A percentile compares a stretch with the other conserved stretches of the same genome.
Conservation (phyloP, 2,797 vertebrate species). For the Sebastes glaucus region DNA sequence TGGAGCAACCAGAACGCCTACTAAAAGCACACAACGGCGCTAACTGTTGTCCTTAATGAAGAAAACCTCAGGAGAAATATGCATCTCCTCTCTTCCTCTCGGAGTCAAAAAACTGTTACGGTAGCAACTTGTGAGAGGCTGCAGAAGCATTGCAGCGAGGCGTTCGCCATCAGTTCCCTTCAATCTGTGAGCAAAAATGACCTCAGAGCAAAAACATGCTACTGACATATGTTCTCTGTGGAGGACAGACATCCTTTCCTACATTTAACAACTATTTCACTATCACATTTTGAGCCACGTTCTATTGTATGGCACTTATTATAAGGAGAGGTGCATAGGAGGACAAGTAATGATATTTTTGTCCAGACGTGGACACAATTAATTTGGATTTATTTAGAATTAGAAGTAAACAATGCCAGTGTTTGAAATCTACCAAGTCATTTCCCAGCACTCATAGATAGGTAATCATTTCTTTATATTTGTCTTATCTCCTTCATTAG, state of each 20-base stretch:
- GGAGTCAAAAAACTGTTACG: conserved; percentile 53
- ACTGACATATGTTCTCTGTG: conserved; percentile 55
- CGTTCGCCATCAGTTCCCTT: conserved; percentile 54
- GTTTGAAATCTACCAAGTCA: conserved; percentile 12
- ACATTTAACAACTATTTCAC: conserved; percentile 9
- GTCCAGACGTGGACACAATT: background rate
- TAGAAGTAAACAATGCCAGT: conserved; percentile 11
- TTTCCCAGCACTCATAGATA: conserved; percentile 14
- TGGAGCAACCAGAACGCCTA: conserved; percentile 52
- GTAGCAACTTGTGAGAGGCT: conserved; percentile 57
- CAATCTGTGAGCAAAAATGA: conserved; percentile 60
- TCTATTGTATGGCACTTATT: background rate
- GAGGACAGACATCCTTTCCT: conserved; percentile 22
- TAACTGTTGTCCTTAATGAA: conserved; percentile 68
- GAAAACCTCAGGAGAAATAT: conserved; percentile 68
- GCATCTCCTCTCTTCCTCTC: conserved; percentile 40
- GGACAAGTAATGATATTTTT: background rate
- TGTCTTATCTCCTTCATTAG: conserved; percentile 42
- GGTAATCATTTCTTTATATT: conserved; percentile 15
- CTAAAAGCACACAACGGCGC: conserved; percentile 47
- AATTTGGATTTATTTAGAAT: conserved; percentile 18
- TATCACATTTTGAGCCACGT: background rate
- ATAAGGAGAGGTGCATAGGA: background rate
- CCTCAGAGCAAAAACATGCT: conserved; percentile 58
- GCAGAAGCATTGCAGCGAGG: conserved; percentile 53